These are phyloP conservation scores for Microtus pennsylvanicus DNA, from an alignment of 2,113 vertebrate species.

Conservation along the genomic window DNA sequence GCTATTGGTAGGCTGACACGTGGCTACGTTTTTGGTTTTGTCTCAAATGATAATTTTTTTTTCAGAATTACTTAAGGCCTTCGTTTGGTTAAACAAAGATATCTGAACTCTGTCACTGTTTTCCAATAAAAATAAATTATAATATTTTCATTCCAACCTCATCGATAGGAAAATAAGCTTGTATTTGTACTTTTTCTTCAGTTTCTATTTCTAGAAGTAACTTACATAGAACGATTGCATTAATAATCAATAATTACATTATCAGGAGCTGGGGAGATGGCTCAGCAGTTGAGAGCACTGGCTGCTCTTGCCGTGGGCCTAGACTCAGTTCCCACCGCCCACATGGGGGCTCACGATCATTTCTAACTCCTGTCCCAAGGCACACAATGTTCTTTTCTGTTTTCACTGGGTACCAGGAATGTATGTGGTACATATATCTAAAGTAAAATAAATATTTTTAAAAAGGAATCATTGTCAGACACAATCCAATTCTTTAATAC, in stretches of 20 bases:
- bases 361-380: background rate
- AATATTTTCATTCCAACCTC: constrained; percentile 52
- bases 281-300: background rate
- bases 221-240: background rate
- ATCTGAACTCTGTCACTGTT: constrained; percentile 44
- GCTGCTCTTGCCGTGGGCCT: background rate
- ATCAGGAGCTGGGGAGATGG: background rate
- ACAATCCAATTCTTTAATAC: constrained; percentile 33
- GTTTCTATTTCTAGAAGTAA: background rate
- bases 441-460: background rate
- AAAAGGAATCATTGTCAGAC: constrained; percentile 2
- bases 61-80: constrained; percentile 44
- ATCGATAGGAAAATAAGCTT: constrained; percentile 27
- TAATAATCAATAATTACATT: background rate
- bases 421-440: background rate
- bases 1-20: background rate
- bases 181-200: constrained; percentile 25
- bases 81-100: background rate
- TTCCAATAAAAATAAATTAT: constrained; percentile 63
- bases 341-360: background rate
- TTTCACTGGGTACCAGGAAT: background rate
- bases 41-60: background rate
- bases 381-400: background rate
- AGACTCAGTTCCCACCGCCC: background rate
- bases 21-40: background rate